phyloP scores from a whole-genome alignment of 2,113 vertebrate genomes.

The Phrynocephalus versicolor region DNA sequence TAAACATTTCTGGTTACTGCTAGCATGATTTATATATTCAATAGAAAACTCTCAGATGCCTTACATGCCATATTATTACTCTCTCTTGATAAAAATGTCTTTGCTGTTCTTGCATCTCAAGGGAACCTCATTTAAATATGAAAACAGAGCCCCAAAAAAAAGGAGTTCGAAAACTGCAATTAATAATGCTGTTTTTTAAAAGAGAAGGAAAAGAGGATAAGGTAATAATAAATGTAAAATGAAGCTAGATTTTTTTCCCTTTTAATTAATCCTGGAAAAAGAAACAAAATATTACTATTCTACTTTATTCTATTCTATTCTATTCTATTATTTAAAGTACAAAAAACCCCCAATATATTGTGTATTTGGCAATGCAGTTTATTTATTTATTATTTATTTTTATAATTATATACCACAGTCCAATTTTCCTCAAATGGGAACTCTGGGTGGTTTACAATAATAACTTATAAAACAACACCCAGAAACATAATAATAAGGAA shows the following conservation, averaged over 20 bases:
- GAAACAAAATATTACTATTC: slow-evolving; percentile 33
- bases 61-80: slow-evolving; percentile 70
- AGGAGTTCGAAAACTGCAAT: slow-evolving; percentile 64
- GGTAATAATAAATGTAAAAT: background rate
- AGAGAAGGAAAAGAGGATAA: background rate
- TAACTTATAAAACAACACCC: too few species aligned
- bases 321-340: slow-evolving; percentile 28
- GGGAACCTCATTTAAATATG: slow-evolving; percentile 76
- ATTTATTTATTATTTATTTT: too few species aligned
- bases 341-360: background rate
- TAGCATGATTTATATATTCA: slow-evolving; percentile 64
- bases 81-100: slow-evolving; percentile 74
- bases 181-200: slow-evolving; percentile 51
- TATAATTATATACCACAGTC: too few species aligned
- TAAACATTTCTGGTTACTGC: slow-evolving; percentile 60
- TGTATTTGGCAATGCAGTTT: background rate
- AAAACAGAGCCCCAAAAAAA: slow-evolving; percentile 63
- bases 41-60: slow-evolving; percentile 68
- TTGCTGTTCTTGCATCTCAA: slow-evolving; percentile 74
- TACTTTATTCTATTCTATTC: slow-evolving; percentile 14
- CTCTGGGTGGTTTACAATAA: too few species aligned
- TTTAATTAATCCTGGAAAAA: background rate
- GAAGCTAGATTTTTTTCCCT: background rate
- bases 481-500: too few species aligned
- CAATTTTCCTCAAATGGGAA: too few species aligned